Conservation (phyloP, 2,113 vertebrate species). For the Carassius gibelio region DNA sequence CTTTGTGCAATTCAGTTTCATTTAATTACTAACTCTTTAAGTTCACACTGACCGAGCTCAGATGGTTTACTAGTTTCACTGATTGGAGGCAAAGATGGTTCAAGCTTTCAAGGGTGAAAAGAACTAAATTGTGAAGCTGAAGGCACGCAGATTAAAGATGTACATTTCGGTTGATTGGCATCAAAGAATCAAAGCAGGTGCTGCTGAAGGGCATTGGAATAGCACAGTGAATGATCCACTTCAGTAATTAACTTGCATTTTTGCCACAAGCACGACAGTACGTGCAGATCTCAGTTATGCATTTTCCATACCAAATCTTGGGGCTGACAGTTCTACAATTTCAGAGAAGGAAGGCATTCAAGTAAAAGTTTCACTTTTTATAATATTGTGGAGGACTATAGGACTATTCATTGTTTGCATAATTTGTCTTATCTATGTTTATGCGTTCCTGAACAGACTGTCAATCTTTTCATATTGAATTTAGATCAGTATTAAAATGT, state of each 20-base stretch:
- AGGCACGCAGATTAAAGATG: slow-evolving; percentile 24
- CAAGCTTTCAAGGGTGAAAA: neutral
- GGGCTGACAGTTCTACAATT: neutral
- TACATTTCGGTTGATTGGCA: neutral
- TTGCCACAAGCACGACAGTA: neutral
- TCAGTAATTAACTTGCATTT: slow-evolving; percentile 37
- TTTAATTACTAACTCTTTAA: slow-evolving; percentile 49
- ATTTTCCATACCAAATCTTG: neutral
- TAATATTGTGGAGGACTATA: neutral
- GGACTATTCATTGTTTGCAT: neutral
- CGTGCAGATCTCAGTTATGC: neutral
- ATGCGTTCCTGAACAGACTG: too few species aligned
- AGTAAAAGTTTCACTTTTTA: neutral
- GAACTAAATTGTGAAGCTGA: slow-evolving; percentile 32
- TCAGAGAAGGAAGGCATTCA: neutral
- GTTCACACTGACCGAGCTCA: slow-evolving; percentile 40
- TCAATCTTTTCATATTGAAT: too few species aligned
- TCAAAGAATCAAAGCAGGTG: slow-evolving; percentile 31
- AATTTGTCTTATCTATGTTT: neutral
- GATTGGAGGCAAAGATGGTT: slow-evolving; percentile 1
- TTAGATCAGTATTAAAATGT: neutral
- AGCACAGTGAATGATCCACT: slow-evolving; percentile 21
- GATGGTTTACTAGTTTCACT: slow-evolving; percentile 37
- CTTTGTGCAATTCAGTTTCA: slow-evolving; percentile 39
- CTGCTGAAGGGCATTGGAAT: slow-evolving; percentile 14